Evolutionary conservation across 2,113 vertebrate species (phyloP).

Genomic region (Chlorodrepanis virens): DNA sequence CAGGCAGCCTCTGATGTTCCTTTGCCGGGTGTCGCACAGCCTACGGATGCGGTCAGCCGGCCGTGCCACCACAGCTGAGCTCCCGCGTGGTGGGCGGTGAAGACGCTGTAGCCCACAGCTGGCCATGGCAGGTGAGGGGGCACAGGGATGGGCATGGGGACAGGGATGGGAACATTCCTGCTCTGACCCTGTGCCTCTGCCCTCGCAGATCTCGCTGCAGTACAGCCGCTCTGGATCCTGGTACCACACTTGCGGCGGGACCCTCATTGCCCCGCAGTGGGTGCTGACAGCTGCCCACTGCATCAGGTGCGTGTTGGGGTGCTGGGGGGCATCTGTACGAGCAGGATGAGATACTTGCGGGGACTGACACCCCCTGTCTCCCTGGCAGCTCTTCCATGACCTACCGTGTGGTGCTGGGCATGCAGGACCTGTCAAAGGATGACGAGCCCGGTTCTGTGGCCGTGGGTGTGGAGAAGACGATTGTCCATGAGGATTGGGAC

Average conservation of each 20-base stretch:
- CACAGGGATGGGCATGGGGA: background rate
- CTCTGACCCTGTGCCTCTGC: background rate
- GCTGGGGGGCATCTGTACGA: accelerated
- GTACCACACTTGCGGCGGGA: conserved; percentile 86
- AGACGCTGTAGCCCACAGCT: conserved; percentile 82
- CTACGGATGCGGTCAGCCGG: conserved; percentile 84
- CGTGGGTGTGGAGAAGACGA: conserved; percentile 75
- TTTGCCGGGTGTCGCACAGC: conserved; percentile 45
- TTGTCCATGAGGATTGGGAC: conserved; percentile 87
- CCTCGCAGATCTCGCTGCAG: conserved; percentile 84
- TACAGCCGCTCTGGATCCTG: conserved; percentile 65
- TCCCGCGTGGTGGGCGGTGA: conserved; percentile 87
- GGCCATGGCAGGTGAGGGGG: conserved; percentile 91
- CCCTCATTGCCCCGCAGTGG: conserved; percentile 77
- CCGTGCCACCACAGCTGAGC: conserved; percentile 60
- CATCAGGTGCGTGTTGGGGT: conserved; percentile 70
- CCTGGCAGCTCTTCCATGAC: conserved; percentile 60
- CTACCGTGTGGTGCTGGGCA: conserved; percentile 88
- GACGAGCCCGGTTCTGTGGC: conserved; percentile 69
- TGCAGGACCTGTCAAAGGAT: conserved; percentile 74
- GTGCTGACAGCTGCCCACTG: conserved; percentile 82
- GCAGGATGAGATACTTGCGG: accelerated
- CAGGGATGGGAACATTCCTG: accelerated
- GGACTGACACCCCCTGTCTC: background rate
- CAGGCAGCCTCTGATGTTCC: background rate